Evolutionary conservation across 2,797 vertebrate genomes (phyloP).

Genomic region (Pipistrellus pygmaeus): DNA sequence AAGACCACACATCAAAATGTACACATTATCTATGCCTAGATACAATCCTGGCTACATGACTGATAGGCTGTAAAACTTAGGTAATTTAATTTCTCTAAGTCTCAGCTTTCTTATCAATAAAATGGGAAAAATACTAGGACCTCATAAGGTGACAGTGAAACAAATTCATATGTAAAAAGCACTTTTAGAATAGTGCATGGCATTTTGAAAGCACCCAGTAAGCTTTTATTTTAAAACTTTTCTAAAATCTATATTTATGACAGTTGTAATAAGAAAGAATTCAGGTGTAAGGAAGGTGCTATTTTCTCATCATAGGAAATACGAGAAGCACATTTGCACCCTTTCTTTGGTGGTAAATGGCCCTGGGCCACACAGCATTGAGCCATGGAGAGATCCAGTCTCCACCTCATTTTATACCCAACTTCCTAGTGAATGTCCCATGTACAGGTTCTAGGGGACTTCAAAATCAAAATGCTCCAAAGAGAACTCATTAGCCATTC

Average conservation of each 20-base stretch:
- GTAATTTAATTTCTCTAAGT: background rate
- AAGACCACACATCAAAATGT: background rate
- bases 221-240: background rate
- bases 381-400: background rate
- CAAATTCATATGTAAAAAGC: background rate
- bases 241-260: background rate
- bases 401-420: background rate
- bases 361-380: fast-evolving
- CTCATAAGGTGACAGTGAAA: background rate
- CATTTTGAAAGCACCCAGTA: background rate
- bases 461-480: background rate
- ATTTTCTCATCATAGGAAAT: background rate
- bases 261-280: background rate
- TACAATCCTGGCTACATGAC: background rate
- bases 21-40: background rate
- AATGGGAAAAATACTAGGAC: background rate
- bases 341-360: background rate
- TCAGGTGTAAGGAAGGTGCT: background rate
- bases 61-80: background rate
- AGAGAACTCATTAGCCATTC: background rate
- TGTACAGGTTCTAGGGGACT: background rate
- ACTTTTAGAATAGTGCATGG: background rate
- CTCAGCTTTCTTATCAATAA: background rate
- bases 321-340: background rate
- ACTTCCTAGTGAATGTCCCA: background rate